Evolutionary conservation across 1,140 invertebrate genomes (phyloP).

Genomic region (Apis cerana): DNA sequence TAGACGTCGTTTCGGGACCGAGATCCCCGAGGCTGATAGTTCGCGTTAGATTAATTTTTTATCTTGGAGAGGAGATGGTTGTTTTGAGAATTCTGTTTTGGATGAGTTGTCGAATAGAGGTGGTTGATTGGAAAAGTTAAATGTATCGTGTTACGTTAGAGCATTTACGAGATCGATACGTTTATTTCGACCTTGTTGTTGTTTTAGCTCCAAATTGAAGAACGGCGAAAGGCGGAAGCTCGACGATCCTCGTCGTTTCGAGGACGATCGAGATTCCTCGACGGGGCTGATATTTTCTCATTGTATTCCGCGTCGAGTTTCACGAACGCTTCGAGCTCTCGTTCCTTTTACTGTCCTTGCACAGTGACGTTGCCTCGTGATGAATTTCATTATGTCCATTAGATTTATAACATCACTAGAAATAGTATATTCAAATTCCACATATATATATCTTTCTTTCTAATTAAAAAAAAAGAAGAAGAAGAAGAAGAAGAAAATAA

Average conservation of each 20-base stretch:
- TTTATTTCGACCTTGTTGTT: background rate
- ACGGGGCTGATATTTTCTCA: slow-evolving; percentile 26
- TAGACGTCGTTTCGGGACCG: slow-evolving; percentile 11
- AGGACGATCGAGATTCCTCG: slow-evolving; percentile 50
- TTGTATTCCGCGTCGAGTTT: slow-evolving; percentile 24
- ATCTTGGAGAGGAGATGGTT: too few species aligned
- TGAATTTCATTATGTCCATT: slow-evolving; percentile 45
- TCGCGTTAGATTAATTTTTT: slow-evolving; percentile 2
- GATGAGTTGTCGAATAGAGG: background rate
- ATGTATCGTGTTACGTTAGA: background rate
- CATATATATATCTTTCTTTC: too few species aligned
- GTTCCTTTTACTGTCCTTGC: slow-evolving; percentile 69
- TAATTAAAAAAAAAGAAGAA: background rate
- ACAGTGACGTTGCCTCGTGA: slow-evolving; percentile 43
- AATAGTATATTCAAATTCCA: too few species aligned
- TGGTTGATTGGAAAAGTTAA: background rate
- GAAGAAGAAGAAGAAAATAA: background rate
- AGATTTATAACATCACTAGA: too few species aligned
- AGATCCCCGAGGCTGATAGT: background rate
- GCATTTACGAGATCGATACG: background rate
- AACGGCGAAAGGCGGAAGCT: slow-evolving; percentile 58
- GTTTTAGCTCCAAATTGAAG: slow-evolving; percentile 5
- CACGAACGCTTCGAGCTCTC: slow-evolving; percentile 47
- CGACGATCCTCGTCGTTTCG: slow-evolving; percentile 23
- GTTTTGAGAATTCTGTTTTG: background rate